phyloP scores from a whole-genome alignment of 2,797 vertebrate species.

The Urosaurus nigricauda region DNA sequence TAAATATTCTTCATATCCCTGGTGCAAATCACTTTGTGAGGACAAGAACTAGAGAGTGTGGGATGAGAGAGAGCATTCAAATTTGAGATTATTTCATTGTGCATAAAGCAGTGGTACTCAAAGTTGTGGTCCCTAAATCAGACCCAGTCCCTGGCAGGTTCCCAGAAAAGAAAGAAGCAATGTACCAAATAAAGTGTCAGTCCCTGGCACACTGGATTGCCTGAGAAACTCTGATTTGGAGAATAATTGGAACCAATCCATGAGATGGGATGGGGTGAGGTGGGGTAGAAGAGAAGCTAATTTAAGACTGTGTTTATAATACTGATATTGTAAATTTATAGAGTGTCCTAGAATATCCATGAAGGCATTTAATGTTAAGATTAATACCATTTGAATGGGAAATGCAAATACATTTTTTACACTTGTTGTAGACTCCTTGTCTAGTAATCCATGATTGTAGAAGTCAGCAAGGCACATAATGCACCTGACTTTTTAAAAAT shows the following conservation, averaged over 20 bases:
- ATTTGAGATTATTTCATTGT: background rate
- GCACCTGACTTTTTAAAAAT: conserved; percentile 35
- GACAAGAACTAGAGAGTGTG: background rate
- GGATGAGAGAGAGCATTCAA: background rate
- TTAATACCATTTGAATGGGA: conserved; percentile 27
- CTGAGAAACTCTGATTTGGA: background rate
- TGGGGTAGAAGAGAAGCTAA: background rate
- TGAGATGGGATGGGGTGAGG: background rate
- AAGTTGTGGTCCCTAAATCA: no score
- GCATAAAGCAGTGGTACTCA: background rate
- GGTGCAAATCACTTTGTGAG: background rate
- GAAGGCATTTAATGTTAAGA: conserved; percentile 12
- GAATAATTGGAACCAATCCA: background rate
- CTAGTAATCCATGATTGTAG: conserved; percentile 13
- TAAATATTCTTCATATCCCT: background rate
- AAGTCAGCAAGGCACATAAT: conserved; percentile 26
- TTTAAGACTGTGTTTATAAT: background rate
- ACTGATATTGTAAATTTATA: background rate
- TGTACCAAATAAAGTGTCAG: no score
- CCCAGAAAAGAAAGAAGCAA: no score
- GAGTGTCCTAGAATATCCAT: background rate
- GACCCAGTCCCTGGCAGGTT: no score
- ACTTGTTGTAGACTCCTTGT: conserved; percentile 26
- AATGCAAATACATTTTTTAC: conserved; percentile 5
- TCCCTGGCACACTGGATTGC: background rate